These are phyloP conservation scores for pig (Sus scrofa) DNA, from an alignment of 2,113 vertebrate species.

Conservation along the genomic window DNA sequence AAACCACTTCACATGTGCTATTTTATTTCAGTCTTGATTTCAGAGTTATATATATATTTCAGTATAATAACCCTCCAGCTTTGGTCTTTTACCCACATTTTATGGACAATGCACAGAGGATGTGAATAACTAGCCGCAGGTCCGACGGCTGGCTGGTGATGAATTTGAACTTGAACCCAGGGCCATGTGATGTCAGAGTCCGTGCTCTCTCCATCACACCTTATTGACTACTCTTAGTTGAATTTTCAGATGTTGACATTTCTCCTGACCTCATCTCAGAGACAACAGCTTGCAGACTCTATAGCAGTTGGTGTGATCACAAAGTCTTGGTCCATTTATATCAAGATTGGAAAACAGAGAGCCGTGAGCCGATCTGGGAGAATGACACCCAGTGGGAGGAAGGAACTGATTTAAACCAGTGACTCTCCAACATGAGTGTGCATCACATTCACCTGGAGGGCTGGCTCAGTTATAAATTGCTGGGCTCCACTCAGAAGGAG, in stretches of 20 bases:
- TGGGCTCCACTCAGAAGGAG: neutral
- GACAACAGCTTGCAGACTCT: neutral
- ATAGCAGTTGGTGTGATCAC: neutral
- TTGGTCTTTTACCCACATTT: neutral
- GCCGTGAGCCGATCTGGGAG: neutral
- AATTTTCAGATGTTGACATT: conserved; percentile 3
- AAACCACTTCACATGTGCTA: neutral
- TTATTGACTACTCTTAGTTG: neutral
- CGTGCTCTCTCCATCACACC: neutral
- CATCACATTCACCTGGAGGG: neutral
- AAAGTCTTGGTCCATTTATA: neutral
- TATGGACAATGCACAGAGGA: neutral
- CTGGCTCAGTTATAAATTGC: neutral
- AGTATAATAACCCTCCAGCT: neutral
- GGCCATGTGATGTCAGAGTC: neutral
- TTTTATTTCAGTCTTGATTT: neutral
- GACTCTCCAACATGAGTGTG: neutral
- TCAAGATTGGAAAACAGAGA: neutral
- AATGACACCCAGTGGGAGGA: neutral
- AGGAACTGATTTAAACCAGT: neutral
- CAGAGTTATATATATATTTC: no score
- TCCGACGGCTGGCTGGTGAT: neutral
- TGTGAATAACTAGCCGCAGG: neutral
- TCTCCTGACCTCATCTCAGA: neutral
- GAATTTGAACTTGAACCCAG: conserved; percentile 6